Conservation (phyloP, 2,797 vertebrate species). For the Tapirus indicus region DNA sequence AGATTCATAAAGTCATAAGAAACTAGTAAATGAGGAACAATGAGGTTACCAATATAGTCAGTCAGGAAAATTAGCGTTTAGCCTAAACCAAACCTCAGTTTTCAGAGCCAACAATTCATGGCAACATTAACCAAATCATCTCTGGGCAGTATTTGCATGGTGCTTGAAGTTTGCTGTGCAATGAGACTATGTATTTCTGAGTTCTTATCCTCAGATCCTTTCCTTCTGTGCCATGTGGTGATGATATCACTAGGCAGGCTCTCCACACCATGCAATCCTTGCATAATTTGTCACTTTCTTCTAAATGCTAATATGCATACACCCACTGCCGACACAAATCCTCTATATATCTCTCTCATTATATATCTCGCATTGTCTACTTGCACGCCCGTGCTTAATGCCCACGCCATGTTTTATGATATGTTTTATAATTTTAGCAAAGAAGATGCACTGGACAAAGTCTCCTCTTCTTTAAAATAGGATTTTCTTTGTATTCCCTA, state of each 20-base stretch:
- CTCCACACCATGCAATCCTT: background rate
- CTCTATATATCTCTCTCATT: slow-evolving; percentile 6
- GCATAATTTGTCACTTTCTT: slow-evolving; percentile 62
- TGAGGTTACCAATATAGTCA: background rate
- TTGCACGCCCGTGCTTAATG: background rate
- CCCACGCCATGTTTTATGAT: background rate
- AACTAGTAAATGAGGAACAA: background rate
- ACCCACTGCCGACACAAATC: slow-evolving; percentile 35
- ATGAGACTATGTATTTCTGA: background rate
- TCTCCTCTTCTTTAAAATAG: background rate
- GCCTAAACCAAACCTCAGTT: background rate
- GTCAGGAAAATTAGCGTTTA: background rate
- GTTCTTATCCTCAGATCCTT: background rate
- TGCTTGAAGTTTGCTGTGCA: background rate
- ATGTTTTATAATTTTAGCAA: background rate
- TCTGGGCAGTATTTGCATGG: background rate
- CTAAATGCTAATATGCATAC: slow-evolving; percentile 24
- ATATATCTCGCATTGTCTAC: background rate
- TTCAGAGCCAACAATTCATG: background rate
- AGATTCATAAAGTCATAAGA: background rate
- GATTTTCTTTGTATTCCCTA: background rate
- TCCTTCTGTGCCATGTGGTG: background rate
- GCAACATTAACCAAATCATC: background rate
- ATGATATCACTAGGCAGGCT: background rate
- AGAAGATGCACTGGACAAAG: background rate